These are phyloP conservation scores for Menidia beryllina DNA, from an alignment of 2,113 vertebrate genomes.

Conservation along the genomic window DNA sequence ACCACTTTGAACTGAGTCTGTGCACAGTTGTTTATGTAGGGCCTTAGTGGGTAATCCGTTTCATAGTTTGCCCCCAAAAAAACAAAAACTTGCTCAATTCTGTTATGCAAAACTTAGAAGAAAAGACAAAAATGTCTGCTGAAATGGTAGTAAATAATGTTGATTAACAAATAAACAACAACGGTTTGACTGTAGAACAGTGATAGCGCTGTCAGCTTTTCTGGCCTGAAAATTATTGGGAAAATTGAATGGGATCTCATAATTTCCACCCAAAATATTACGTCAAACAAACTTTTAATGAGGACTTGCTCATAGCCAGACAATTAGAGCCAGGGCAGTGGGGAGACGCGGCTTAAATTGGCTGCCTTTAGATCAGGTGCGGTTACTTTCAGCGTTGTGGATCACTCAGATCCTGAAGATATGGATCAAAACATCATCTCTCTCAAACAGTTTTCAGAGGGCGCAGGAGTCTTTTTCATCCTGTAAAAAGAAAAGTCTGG, in stretches of 20 bases:
- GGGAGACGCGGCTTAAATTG: slow-evolving; percentile 46
- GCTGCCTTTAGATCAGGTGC: slow-evolving; percentile 23
- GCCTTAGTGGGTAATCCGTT: too few species aligned
- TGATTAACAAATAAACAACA: not conserved
- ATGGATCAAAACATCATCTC: slow-evolving; percentile 25
- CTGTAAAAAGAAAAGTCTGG: not conserved
- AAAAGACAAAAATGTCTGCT: too few species aligned
- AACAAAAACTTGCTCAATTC: too few species aligned
- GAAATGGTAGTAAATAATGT: too few species aligned
- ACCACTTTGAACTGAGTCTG: too few species aligned
- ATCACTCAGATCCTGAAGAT: slow-evolving; percentile 33
- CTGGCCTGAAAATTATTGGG: not conserved
- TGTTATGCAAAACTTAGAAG: too few species aligned
- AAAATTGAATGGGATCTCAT: not conserved
- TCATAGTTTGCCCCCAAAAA: too few species aligned
- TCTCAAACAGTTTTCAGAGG: not conserved
- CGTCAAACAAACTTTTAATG: slow-evolving; percentile 51
- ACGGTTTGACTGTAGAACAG: slow-evolving; percentile 1
- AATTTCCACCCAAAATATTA: not conserved
- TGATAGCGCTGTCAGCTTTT: slow-evolving; percentile 3
- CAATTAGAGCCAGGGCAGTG: slow-evolving; percentile 32
- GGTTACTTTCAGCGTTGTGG: slow-evolving; percentile 20
- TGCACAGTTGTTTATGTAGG: too few species aligned
- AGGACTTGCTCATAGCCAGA: slow-evolving; percentile 29
- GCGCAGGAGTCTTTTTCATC: not conserved